Evolutionary conservation across 2,113 vertebrate species (phyloP).

Genomic region (Psophia crepitans): DNA sequence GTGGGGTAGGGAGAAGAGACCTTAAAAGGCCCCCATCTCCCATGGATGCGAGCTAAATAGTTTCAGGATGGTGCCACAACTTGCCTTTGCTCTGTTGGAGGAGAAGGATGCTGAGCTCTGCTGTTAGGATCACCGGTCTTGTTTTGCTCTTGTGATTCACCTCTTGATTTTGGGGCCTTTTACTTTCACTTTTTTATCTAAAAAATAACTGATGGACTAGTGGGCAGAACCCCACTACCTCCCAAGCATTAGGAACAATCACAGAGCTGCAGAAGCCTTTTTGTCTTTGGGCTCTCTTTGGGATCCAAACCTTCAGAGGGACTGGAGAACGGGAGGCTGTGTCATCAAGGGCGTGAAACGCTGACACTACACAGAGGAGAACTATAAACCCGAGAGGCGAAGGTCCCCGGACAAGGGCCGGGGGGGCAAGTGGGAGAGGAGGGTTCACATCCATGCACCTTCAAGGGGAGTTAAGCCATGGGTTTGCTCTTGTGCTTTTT

Average conservation of each 20-base stretch:
- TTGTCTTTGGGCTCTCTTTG: background rate
- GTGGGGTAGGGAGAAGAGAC: background rate
- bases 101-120: background rate
- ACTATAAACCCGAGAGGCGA: background rate
- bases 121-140: background rate
- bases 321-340: background rate
- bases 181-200: background rate
- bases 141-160: background rate
- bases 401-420: background rate
- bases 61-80: background rate
- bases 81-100: background rate
- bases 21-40: constrained; percentile 18
- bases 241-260: background rate
- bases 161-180: background rate
- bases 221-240: background rate
- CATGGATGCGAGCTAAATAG: background rate
- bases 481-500: background rate
- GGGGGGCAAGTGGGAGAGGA: background rate
- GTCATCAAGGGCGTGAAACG: background rate
- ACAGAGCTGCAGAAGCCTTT: background rate
- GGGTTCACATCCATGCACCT: background rate
- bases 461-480: background rate
- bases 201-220: background rate
- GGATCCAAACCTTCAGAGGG: background rate
- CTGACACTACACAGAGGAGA: background rate